A percentile compares a stretch with the other conserved stretches of the same genome.
Conservation (phyloP, 2,888 invertebrate genomes). For the Cephonodes hylas region DNA sequence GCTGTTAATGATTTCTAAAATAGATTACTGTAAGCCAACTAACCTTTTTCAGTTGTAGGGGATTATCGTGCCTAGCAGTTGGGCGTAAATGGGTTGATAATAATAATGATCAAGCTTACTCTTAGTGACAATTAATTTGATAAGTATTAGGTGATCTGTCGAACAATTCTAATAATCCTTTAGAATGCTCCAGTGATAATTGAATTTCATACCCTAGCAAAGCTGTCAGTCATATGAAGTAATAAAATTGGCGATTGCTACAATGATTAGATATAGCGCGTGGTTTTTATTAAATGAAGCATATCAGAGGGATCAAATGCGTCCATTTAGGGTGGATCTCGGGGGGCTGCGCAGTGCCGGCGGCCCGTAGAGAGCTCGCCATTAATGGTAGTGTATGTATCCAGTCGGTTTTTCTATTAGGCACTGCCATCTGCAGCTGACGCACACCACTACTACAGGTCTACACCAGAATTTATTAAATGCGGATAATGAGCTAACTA, state of each 20-base stretch:
- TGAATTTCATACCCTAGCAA: neutral
- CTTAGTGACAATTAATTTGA: no score
- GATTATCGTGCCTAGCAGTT: no score
- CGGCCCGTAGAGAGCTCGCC: slow-evolving; percentile 14
- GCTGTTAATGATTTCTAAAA: no score
- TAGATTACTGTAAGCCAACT: no score
- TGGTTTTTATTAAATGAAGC: neutral
- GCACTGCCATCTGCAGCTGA: slow-evolving; percentile 51
- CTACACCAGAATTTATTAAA: neutral
- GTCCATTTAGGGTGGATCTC: neutral
- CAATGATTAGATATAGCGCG: neutral
- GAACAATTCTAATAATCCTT: no score
- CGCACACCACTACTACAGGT: slow-evolving; percentile 20
- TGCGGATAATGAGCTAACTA: no score
- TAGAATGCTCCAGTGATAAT: no score
- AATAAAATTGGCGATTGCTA: neutral
- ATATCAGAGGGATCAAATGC: neutral
- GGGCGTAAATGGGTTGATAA: no score
- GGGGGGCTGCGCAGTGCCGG: neutral
- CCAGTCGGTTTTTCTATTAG: slow-evolving; percentile 50
- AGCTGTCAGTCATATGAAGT: no score
- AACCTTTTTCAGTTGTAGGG: no score
- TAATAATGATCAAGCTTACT: no score
- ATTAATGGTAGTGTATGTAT: slow-evolving; percentile 36
- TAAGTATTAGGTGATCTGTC: no score